Evolutionary conservation across 2,888 invertebrate species (phyloP), one percentile per base, ranked within the genome.

Genomic region (Bombyx huttoni): DNA sequence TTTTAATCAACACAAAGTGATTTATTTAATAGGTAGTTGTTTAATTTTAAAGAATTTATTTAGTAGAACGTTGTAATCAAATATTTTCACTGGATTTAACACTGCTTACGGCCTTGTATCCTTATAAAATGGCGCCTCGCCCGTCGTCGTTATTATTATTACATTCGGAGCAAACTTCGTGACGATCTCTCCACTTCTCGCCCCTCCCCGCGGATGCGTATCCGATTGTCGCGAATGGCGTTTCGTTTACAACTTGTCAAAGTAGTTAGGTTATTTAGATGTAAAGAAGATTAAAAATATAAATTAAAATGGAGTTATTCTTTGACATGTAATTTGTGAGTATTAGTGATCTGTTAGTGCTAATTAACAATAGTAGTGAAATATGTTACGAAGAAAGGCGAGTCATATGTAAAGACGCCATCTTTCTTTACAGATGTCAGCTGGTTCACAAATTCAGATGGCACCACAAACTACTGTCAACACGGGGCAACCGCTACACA

Each of bases 371-470:
- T 65, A 65, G 60, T 63, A 70, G 61, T 59, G 66, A 51, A 69
- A 61, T 67, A 40, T 65, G 63, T 71, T 69, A 67, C 64, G 64
- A 68, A 73, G 75, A 40, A 49, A 49, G 81, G 79, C 83, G 80
- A 87, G 78, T 87, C 87, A 86, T 85, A 86, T 86, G 86, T 86
- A 87, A 84, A 84, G 88, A 85, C 87, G 88, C 88, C 88, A 88
- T 88, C 85, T 88, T 87, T 82, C 86, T 87, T 92, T 93, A 72
- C 91, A 96, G 96, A 96, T 96, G 96, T 96, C 96, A 93, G 95
- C 96, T 92, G 96, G 96, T 91, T 94, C 96, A 91, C 96, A 96
- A 93, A 93, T 96, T 94, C 96, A 96, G 94, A 96, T 96, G 96
- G 96, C 96, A 94, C 96, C 96, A 90, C 96, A 96, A 92, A 94